These are phyloP conservation scores for Tribolium freemani DNA, from an alignment of 2,888 invertebrate species.

Conservation along the genomic window DNA sequence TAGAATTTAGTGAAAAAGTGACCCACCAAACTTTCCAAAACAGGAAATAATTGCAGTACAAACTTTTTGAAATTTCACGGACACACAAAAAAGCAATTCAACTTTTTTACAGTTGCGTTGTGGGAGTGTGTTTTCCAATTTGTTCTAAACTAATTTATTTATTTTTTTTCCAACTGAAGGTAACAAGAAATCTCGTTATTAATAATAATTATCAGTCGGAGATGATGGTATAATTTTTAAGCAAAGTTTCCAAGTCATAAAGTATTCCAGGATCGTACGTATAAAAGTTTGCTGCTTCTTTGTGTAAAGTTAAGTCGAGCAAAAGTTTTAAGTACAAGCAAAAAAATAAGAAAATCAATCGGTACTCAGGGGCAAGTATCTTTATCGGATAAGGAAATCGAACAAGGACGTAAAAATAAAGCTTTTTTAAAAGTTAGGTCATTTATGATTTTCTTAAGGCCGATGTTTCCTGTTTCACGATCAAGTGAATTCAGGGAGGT, in stretches of 20 bases:
- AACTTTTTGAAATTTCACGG: background rate
- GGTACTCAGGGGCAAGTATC: background rate
- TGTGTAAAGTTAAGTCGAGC: background rate
- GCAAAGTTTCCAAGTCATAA: background rate
- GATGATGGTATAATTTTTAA: background rate
- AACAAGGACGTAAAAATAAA: background rate
- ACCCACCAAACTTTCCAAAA: background rate
- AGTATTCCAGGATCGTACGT: background rate
- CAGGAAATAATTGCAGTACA: background rate
- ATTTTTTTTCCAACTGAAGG: background rate
- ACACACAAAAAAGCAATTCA: conserved; percentile 14
- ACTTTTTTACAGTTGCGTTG: background rate
- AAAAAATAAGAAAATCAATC: conserved; percentile 14
- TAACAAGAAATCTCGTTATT: background rate
- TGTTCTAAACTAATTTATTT: conserved; percentile 7
- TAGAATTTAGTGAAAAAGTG: background rate
- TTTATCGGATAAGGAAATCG: background rate
- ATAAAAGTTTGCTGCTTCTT: conserved; percentile 9
- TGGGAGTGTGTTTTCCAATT: background rate
- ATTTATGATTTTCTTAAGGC: conserved; percentile 8
- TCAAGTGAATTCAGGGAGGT: conserved; percentile 18
- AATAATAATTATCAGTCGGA: background rate
- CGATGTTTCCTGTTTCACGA: conserved; percentile 26
- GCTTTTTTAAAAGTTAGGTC: background rate
- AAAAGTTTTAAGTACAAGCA: background rate